A percentile compares a stretch with the other conserved stretches of the same genome.
Conservation (phyloP, 1,140 invertebrate species). For the Rhopalosiphum maidis region DNA sequence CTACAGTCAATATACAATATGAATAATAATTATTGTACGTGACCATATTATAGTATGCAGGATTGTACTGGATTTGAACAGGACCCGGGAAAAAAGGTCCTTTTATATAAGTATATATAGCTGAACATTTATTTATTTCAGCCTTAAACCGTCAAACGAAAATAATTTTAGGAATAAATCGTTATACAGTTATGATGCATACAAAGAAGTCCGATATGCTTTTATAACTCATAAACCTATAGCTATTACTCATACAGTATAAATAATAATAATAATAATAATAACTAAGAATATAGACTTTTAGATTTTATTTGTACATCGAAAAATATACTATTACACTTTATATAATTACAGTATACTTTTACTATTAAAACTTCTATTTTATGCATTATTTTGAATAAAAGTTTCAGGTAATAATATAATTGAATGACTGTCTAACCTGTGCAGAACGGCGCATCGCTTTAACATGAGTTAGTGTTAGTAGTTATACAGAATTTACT, state of each 20-base stretch:
- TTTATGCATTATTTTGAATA: background rate
- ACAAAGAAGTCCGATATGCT: background rate
- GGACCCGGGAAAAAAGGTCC: background rate
- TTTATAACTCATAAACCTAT: background rate
- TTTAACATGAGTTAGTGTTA: background rate
- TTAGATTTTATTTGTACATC: background rate
- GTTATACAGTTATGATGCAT: background rate
- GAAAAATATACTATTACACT: background rate
- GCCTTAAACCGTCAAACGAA: background rate
- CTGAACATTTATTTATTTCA: background rate
- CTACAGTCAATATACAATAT: background rate
- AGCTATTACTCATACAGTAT: no score
- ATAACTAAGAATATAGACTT: background rate
- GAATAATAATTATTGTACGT: background rate
- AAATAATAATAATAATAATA: background rate
- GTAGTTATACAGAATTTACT: background rate
- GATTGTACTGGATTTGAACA: background rate
- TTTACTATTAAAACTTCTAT: background rate
- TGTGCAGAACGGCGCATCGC: background rate
- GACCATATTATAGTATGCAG: background rate
- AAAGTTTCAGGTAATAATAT: background rate
- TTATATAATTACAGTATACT: background rate
- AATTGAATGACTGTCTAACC: background rate
- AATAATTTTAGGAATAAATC: background rate
- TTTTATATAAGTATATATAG: no score